A percentile compares a stretch with the other conserved stretches of the same genome.
These are phyloP conservation scores for Molorchus minor DNA, from an alignment of 2,888 invertebrate genomes.

Conservation along the genomic window DNA sequence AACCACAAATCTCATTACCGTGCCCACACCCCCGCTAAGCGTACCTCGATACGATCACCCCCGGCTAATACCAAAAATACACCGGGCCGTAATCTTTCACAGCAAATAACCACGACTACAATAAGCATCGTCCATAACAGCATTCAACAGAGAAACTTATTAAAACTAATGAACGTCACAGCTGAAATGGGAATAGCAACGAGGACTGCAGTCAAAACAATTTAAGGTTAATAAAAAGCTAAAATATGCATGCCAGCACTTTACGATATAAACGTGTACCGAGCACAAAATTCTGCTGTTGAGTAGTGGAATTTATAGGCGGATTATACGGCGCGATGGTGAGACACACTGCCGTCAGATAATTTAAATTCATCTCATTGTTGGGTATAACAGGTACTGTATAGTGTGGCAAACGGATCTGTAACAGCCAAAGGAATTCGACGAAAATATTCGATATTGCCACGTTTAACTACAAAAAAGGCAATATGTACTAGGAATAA, in stretches of 20 bases:
- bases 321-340: neutral
- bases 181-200: neutral
- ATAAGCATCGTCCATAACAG: neutral
- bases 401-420: too few species aligned
- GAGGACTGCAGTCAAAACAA: neutral
- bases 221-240: neutral
- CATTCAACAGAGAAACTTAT: neutral
- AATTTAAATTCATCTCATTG: slow-evolving; percentile 12
- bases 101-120: neutral
- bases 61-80: neutral
- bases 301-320: slow-evolving; percentile 4
- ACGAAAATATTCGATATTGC: too few species aligned
- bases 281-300: slow-evolving; percentile 2
- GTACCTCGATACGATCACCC: neutral
- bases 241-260: neutral
- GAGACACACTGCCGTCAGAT: neutral
- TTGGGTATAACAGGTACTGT: neutral
- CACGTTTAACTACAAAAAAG: too few species aligned
- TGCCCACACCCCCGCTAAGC: too few species aligned
- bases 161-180: neutral
- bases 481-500: too few species aligned
- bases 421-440: too few species aligned
- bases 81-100: neutral
- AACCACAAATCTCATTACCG: too few species aligned
- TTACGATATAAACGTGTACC: neutral